Percentiles rank a stretch among this genome's conserved stretches.
These are phyloP conservation scores for Drosophila ironensis DNA, from an alignment of 1,140 invertebrate genomes.

Conservation along the genomic window DNA sequence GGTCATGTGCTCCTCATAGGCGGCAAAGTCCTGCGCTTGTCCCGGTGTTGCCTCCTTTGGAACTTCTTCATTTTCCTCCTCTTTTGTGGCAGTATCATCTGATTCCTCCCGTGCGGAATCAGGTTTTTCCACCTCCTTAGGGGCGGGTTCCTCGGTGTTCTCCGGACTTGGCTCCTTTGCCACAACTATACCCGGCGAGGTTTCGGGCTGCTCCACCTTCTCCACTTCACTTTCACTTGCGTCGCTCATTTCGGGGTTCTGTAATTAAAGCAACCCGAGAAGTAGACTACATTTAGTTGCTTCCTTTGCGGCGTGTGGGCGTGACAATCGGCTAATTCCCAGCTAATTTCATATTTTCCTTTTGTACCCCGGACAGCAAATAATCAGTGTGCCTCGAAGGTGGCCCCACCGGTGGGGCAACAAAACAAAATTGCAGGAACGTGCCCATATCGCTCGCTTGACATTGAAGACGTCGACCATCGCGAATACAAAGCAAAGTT, in stretches of 20 bases:
- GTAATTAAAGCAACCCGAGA: conserved; percentile 65
- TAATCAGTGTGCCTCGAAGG: conserved; percentile 35
- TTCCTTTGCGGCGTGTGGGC: conserved; percentile 38
- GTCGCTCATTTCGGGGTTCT: conserved; percentile 52
- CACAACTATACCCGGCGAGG: background rate
- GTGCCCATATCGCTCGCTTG: conserved; percentile 68
- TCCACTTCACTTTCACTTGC: conserved; percentile 31
- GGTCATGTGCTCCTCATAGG: conserved; percentile 83
- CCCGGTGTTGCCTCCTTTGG: background rate
- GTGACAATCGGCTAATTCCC: conserved; percentile 62
- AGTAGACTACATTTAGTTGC: conserved; percentile 66
- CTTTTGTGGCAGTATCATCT: background rate
- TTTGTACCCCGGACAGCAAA: conserved; percentile 35
- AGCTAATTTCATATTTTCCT: conserved; percentile 73
- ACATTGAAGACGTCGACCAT: conserved; percentile 46
- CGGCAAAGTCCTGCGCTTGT: conserved; percentile 58
- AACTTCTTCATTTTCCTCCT: conserved; percentile 10
- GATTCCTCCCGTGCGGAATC: too few species aligned
- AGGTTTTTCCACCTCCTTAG: background rate
- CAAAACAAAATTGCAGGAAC: conserved; percentile 72
- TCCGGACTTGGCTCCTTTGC: background rate
- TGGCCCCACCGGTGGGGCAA: conserved; percentile 27
- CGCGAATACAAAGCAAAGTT: background rate
- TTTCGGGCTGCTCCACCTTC: background rate
- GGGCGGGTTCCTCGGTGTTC: background rate